Evolutionary conservation across 92 coral and sea anemone species (phyloP).

Genomic region (Epizoanthus stellaris): DNA sequence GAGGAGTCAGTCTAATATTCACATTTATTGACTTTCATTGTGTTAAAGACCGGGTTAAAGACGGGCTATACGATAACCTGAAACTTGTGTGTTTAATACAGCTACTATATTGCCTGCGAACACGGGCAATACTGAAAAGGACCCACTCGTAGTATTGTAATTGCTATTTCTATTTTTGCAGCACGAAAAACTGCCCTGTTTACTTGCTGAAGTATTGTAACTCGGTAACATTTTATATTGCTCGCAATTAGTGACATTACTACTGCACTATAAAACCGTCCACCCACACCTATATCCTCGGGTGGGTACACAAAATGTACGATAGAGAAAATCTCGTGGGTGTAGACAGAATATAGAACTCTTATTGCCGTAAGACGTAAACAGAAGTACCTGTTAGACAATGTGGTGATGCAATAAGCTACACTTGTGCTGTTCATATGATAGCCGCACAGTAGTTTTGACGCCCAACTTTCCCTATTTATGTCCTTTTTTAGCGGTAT

Average conservation of each 20-base stretch:
- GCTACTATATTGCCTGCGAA: background rate
- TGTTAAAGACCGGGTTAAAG: background rate
- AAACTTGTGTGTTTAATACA: background rate
- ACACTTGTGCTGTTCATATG: background rate
- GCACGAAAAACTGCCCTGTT: too few species aligned
- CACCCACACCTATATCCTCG: background rate
- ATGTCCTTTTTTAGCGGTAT: background rate
- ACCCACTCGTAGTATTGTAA: too few species aligned
- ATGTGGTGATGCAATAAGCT: background rate
- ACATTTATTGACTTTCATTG: background rate
- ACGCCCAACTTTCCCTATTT: background rate
- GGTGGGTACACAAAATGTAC: background rate
- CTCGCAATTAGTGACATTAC: background rate
- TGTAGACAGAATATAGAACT: constrained; percentile 11
- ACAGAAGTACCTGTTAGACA: constrained; percentile 23
- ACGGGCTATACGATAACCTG: background rate
- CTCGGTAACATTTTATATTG: too few species aligned
- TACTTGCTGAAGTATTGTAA: too few species aligned
- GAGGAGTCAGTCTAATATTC: background rate
- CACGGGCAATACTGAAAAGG: too few species aligned
- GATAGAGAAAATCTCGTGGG: constrained; percentile 6
- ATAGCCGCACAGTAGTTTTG: background rate
- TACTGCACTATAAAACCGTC: background rate
- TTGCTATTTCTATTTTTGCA: too few species aligned
- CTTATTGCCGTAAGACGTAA: background rate